Percentiles rank a stretch among this genome's conserved stretches.
Evolutionary conservation across 2,113 vertebrate genomes (phyloP).

Genomic region (Xiphophorus hellerii): DNA sequence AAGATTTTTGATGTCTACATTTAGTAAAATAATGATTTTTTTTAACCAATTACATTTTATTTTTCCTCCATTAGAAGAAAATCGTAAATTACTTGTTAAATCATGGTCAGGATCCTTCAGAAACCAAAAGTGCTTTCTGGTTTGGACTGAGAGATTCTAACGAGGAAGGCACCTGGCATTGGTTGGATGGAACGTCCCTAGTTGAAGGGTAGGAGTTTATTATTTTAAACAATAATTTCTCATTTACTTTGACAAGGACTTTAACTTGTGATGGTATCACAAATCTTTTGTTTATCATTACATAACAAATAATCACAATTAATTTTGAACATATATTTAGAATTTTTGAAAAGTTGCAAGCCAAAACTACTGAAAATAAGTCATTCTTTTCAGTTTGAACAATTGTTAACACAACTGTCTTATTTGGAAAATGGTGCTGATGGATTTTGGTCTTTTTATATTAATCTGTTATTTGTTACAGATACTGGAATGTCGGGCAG

Average conservation of each 20-base stretch:
- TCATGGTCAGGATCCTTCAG: not conserved
- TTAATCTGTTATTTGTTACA: slow-evolving; percentile 16
- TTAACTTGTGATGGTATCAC: not conserved
- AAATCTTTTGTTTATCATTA: too few species aligned
- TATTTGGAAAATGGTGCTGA: too few species aligned
- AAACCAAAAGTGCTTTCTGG: slow-evolving; percentile 38
- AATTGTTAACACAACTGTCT: too few species aligned
- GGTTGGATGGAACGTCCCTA: slow-evolving; percentile 49
- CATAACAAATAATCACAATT: too few species aligned
- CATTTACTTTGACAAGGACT: too few species aligned
- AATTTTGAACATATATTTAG: too few species aligned
- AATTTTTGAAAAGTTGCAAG: too few species aligned
- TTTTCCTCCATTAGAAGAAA: slow-evolving; percentile 38
- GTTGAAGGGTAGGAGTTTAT: slow-evolving; percentile 42
- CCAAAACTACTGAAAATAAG: too few species aligned
- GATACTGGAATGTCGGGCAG: slow-evolving; percentile 66
- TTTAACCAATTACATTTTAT: not conserved
- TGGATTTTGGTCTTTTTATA: not conserved
- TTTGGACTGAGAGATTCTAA: slow-evolving; percentile 55
- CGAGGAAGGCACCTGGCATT: slow-evolving; percentile 58
- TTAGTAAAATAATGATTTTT: not conserved
- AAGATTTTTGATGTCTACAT: not conserved
- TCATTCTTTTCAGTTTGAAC: too few species aligned
- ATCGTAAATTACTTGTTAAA: slow-evolving; percentile 26
- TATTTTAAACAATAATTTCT: not conserved